Evolutionary conservation across 2,797 vertebrate species (phyloP), one percentile per base, ranked within the genome.

Genomic region (Melopsittacus undulatus): DNA sequence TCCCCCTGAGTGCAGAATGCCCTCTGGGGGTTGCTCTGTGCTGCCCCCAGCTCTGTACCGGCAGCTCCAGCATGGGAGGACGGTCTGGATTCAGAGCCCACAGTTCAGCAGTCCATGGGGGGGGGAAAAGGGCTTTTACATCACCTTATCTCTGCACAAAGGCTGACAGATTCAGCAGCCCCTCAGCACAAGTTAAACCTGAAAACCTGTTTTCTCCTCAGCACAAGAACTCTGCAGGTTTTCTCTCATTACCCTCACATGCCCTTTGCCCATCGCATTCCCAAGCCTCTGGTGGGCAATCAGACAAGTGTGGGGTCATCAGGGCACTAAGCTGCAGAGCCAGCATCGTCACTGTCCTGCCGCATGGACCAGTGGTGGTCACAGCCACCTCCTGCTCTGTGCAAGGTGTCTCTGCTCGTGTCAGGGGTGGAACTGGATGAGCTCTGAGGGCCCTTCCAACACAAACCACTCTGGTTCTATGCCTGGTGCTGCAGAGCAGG

Each of bases 21-120:
- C 46, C 81, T 2, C 2, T 17, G 30, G 30, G n/a, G 59, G 51
- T 52, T 2, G 5, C n/a, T 8, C 18, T 3, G 34, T 1, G 4
- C 24, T 6, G 19, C 21, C 7, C 8, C 21, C 59, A 26, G 57
- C n/a, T 22, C 48, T 11, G 29, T 16, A 52, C 59, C 4, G 21
- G 30, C 32, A 61, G 46, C 59, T 36, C 72, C 14, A 1, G n/a
- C 16, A 8, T 0, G 1, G 17, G 43, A 15, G 24, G 30, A 7
- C 57, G 24, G 29, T 30, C 34, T 13, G 5, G 14, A 13, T 17
- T 23, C 49, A 22, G 32, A 51, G 38, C 34, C 8, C 42, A 17
- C 38, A 56, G 54, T 61, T n/a, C 54, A 68, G 36, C 46, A 18
- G 42, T 6, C 36, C 48, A 8, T 24, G 56, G 26, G 2, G 18